Percentiles rank a stretch among this genome's conserved stretches.
Evolutionary conservation across 2,888 invertebrate species (phyloP).

Genomic region (Macaria notata): DNA sequence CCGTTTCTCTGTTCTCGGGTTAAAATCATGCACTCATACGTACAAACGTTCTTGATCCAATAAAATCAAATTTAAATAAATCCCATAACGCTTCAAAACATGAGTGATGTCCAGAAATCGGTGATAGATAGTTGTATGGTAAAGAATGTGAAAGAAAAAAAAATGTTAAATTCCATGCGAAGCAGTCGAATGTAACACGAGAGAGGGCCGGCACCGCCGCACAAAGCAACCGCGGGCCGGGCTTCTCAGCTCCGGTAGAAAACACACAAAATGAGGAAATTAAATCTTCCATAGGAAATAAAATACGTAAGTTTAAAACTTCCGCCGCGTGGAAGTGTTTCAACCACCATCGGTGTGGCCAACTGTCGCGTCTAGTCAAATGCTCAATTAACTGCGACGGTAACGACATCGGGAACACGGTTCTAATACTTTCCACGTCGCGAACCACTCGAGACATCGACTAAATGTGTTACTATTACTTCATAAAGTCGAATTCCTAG

Average conservation of each 20-base stretch:
- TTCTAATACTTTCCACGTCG: slow-evolving; percentile 63
- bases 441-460: slow-evolving; percentile 75
- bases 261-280: slow-evolving; percentile 65
- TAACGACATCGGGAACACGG: slow-evolving; percentile 1
- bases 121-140: slow-evolving; percentile 47
- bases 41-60: slow-evolving; percentile 57
- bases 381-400: slow-evolving; percentile 60
- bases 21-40: slow-evolving; percentile 63
- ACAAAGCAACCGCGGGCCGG: slow-evolving; percentile 67
- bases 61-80: slow-evolving; percentile 35
- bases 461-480: slow-evolving; percentile 76
- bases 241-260: slow-evolving; percentile 64
- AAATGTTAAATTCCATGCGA: too few species aligned
- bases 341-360: slow-evolving; percentile 31
- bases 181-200: slow-evolving; percentile 41
- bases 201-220: slow-evolving; percentile 66
- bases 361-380: slow-evolving; percentile 49
- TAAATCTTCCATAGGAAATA: slow-evolving; percentile 79
- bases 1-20: slow-evolving; percentile 55
- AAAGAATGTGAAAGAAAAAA: too few species aligned
- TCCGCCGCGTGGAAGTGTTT: slow-evolving; percentile 61
- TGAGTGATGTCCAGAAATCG: slow-evolving; percentile 60
- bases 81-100: slow-evolving; percentile 66
- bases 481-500: slow-evolving; percentile 18
- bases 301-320: slow-evolving; percentile 69